phyloP scores from a whole-genome alignment of 2,888 invertebrate species.

The Cremastobaeus sp. region DNA sequence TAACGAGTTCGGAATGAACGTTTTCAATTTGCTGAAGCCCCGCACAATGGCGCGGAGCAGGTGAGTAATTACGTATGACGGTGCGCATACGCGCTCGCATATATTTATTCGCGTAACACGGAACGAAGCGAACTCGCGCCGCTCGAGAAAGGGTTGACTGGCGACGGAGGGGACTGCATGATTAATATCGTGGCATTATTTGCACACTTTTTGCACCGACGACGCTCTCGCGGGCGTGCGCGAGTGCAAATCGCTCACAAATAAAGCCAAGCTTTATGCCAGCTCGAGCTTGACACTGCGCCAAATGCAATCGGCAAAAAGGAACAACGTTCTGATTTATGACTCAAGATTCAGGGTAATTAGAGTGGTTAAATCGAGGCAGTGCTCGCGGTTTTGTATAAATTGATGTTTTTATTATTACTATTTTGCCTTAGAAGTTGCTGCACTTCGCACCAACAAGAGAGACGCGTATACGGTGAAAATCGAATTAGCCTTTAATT shows the following conservation, averaged over 20 bases:
- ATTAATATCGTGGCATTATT: conserved; percentile 76
- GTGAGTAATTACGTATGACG: conserved; percentile 64
- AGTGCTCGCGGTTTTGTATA: too few species aligned
- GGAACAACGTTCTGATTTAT: conserved; percentile 2
- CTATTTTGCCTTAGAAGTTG: too few species aligned
- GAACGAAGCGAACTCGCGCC: conserved; percentile 57
- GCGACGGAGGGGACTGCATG: conserved; percentile 66
- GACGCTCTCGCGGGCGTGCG: conserved; percentile 60
- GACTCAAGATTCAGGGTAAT: background rate
- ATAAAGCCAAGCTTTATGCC: conserved; percentile 40
- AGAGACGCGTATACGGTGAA: too few species aligned
- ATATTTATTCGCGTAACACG: conserved; percentile 65
- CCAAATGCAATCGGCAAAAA: conserved; percentile 10
- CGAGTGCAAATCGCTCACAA: conserved; percentile 58
- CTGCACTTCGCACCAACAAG: too few species aligned
- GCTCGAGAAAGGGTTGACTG: conserved; percentile 57
- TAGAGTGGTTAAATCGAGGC: background rate
- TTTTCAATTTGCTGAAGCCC: conserved; percentile 60
- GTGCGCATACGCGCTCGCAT: conserved; percentile 62
- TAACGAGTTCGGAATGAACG: conserved; percentile 60
- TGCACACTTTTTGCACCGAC: conserved; percentile 71
- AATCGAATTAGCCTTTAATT: too few species aligned
- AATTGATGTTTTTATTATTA: too few species aligned
- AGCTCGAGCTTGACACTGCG: conserved; percentile 28
- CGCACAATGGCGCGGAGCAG: conserved; percentile 54